Base-by-base conservation (phyloP, 2,113 vertebrate genomes). In the Ancistrus triradiatus region DNA sequence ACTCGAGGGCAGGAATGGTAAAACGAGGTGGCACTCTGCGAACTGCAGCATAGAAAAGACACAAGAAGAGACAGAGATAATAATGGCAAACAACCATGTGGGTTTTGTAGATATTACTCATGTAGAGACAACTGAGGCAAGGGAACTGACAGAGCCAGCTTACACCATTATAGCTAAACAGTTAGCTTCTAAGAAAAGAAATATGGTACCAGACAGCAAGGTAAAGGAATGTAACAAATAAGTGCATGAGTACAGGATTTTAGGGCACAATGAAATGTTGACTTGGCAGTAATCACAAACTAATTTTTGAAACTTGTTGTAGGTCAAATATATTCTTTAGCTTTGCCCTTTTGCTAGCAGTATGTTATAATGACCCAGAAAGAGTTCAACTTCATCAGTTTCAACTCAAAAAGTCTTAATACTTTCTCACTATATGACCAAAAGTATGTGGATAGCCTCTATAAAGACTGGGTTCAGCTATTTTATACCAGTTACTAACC, bases 21-120 rank as follows among this genome's bases (percentile, higher is more conserved):
- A 98, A 98, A 64, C 95, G 92, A 33, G 96, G 96, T 63, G 96
- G 90, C 80, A 98, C 95, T 0, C 94, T 95, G 22, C 95, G 95
- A 83, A 98, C 95, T 98, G 90, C 75, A 67, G 79, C 81, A 74
- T 86, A 84, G 59, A 52, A 80, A 79, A 82, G 42, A 44, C 28
- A 59, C 28, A 48, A 44, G 4, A 44, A 66, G 21, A 68, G 73
- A 79, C 76, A 86, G 81, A 71, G 83, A 80, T 86, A 84, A 66
- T 71, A 63, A 78, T 70, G 55, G 56, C 47, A 46, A 59, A 55
- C 7, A 46, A 49, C 52, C 46, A 70, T 74, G 55, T 3, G 22
- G 70, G 33, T 27, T n/a, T 38, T 27, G 22, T 8, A 57, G 80
- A 83, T 73, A 77, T 38, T n/a, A 47, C 35, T 55, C 51, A 38